These are phyloP conservation scores for Drosophila burlai DNA, from an alignment of 1,140 invertebrate genomes.

Conservation along the genomic window DNA sequence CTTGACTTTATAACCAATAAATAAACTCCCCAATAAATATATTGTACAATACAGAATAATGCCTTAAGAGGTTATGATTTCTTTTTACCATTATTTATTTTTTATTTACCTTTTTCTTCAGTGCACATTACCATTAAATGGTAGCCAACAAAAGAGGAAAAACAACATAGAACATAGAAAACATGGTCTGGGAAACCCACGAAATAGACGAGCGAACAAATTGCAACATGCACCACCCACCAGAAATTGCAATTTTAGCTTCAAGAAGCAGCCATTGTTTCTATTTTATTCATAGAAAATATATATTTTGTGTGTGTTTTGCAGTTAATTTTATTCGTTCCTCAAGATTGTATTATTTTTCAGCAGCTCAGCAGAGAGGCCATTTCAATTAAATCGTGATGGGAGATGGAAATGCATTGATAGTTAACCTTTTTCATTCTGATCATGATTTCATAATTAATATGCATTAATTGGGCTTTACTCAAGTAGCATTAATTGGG, in stretches of 20 bases:
- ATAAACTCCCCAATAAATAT: not conserved
- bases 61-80: not conserved
- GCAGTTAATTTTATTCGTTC: conserved; percentile 51
- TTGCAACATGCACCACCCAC: conserved; percentile 67
- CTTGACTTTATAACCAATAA: too few relatives aligned
- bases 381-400: conserved; percentile 75
- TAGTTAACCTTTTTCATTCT: conserved; percentile 27
- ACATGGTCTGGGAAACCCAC: conserved; percentile 35
- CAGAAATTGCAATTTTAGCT: conserved; percentile 51
- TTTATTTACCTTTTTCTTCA: not conserved
- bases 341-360: conserved; percentile 5
- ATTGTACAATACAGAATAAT: not conserved
- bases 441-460: conserved; percentile 50
- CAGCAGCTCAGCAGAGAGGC: conserved; percentile 42
- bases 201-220: conserved; percentile 55
- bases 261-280: conserved; percentile 61
- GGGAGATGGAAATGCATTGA: conserved; percentile 53
- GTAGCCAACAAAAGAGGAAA: conserved; percentile 18
- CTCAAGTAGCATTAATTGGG: not conserved
- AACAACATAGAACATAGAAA: conserved; percentile 50
- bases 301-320: conserved; percentile 47
- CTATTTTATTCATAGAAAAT: conserved; percentile 35
- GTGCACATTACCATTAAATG: conserved; percentile 14
- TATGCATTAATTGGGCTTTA: conserved; percentile 16
- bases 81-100: too few relatives aligned